Evolutionary conservation across 2,888 invertebrate species (phyloP).

Genomic region (Himalopsyche japonica): DNA sequence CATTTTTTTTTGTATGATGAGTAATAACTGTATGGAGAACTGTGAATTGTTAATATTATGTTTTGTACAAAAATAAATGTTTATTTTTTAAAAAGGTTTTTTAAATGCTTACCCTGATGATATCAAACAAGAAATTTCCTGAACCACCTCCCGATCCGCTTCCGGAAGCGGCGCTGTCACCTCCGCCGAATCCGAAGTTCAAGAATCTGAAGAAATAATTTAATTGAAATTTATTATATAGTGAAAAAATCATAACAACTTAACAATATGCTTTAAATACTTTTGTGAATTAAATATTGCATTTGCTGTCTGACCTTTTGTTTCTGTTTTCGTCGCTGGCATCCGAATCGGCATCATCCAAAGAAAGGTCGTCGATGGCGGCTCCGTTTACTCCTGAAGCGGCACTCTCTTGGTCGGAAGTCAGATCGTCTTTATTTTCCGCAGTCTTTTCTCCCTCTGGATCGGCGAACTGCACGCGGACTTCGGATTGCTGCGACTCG

Average conservation of each 20-base stretch:
- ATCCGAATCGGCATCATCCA: constrained; percentile 72
- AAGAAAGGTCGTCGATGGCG: constrained; percentile 69
- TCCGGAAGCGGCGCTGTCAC: constrained; percentile 50
- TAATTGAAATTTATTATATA: not conserved
- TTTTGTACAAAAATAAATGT: no score
- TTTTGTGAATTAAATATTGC: no score
- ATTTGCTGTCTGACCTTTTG: constrained; percentile 61
- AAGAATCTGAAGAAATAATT: constrained; percentile 57
- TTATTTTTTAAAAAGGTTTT: not conserved
- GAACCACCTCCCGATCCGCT: constrained; percentile 68
- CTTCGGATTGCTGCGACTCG: constrained; percentile 66
- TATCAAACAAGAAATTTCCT: constrained; percentile 87
- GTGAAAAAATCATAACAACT: not conserved
- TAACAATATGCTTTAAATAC: not conserved
- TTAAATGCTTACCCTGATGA: constrained; percentile 76
- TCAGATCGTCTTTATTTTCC: constrained; percentile 42
- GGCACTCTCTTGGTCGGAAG: constrained; percentile 53
- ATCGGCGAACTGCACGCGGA: constrained; percentile 63
- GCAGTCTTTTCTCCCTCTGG: constrained; percentile 43
- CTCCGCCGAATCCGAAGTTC: constrained; percentile 64
- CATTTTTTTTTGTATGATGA: no score
- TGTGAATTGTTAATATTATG: no score
- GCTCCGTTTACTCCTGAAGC: constrained; percentile 67
- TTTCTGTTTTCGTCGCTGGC: constrained; percentile 78
- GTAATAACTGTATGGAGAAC: no score